Conservation (phyloP, 2,888 invertebrate genomes). For the Megamerina dolium region DNA sequence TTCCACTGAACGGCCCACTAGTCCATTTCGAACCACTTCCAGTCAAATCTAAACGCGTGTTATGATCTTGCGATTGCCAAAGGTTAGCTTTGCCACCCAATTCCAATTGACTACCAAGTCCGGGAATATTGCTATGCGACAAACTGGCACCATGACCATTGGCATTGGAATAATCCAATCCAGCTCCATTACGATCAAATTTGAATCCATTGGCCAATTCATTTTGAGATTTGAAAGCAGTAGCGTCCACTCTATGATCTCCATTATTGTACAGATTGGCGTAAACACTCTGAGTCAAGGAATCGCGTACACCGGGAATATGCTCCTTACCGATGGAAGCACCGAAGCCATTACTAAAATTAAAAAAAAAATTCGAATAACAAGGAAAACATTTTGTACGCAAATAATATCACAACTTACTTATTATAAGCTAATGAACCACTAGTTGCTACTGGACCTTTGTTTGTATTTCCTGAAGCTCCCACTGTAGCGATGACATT, state of each 20-base stretch:
- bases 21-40: conserved; percentile 28
- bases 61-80: conserved; percentile 29
- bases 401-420: conserved; percentile 18
- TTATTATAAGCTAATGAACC: conserved; percentile 23
- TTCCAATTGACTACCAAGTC: conserved; percentile 31
- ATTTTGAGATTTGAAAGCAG: conserved; percentile 35
- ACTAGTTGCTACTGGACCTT: conserved; percentile 25
- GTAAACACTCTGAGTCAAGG: conserved; percentile 18
- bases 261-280: conserved; percentile 32
- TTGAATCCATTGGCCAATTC: conserved; percentile 36
- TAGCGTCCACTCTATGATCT: conserved; percentile 32
- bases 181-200: conserved; percentile 37
- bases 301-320: conserved; percentile 21
- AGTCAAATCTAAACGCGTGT: conserved; percentile 27
- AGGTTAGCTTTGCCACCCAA: conserved; percentile 26
- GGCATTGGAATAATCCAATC: conserved; percentile 31
- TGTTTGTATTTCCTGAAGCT: conserved; percentile 25
- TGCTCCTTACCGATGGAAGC: conserved; percentile 18
- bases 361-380: neutral
- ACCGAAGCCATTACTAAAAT: conserved; percentile 21
- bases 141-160: conserved; percentile 33
- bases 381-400: neutral
- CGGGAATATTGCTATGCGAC: conserved; percentile 33
- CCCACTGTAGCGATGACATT: conserved; percentile 32
- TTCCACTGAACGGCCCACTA: conserved; percentile 21